A percentile compares a stretch with the other conserved stretches of the same genome.
Evolutionary conservation across 2,113 vertebrate species (phyloP).

Genomic region (Mus pahari): DNA sequence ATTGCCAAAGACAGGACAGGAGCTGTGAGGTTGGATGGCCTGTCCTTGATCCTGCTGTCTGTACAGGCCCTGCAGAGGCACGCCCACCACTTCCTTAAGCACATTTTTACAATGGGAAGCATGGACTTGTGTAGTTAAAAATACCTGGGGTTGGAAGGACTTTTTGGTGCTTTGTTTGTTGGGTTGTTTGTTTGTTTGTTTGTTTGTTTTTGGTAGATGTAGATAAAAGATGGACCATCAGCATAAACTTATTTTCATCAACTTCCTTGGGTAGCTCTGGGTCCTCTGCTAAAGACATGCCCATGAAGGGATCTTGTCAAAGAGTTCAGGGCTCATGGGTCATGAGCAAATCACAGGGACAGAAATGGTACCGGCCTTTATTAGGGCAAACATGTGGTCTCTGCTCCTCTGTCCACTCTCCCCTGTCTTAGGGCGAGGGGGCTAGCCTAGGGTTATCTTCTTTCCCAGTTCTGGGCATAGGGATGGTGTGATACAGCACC

Average conservation of each 20-base stretch:
- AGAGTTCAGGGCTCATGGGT: too few relatives aligned
- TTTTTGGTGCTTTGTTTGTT: background rate
- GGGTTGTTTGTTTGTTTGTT: background rate
- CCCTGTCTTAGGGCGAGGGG: background rate
- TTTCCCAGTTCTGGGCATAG: background rate
- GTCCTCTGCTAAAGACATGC: background rate
- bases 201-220: background rate
- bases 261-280: rapidly evolving
- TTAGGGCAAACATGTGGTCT: background rate
- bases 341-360: background rate
- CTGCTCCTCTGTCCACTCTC: background rate
- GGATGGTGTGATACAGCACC: background rate
- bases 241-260: background rate
- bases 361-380: background rate
- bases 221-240: background rate
- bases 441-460: rapidly evolving
- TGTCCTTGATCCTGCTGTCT: background rate
- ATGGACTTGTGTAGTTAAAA: background rate
- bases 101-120: background rate
- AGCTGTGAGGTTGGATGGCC: background rate
- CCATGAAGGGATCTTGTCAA: background rate
- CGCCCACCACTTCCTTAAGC: background rate
- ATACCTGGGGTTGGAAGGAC: background rate
- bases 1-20: background rate
- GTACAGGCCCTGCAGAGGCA: rapidly evolving